Evolutionary conservation across 2,888 invertebrate genomes (phyloP), one percentile per base, ranked within the genome.

Genomic region (Ryuthela nishihirai): DNA sequence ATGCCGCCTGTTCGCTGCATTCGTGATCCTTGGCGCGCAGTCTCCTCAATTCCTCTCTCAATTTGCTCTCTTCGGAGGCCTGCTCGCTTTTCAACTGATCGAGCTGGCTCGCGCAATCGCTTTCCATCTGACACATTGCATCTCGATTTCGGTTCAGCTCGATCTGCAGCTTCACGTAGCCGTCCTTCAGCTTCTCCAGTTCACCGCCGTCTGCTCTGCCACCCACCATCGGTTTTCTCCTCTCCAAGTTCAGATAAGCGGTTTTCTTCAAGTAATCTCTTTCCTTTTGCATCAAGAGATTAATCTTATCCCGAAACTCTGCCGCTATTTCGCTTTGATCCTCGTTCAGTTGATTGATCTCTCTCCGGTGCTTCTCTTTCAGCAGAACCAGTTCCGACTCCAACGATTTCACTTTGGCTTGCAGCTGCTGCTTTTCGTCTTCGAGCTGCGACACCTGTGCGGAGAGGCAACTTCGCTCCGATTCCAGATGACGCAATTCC

Each of bases 121-220:
- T 48, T 26, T 49, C 50, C 17, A 35, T 32, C 26, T 24, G 54
- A 6, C 39, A 25, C 26, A 60, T 60, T 24, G 42, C 46, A 10
- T 60, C 60, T 24, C 54, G 38, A 9, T 44, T 40, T 18, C 48
- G 44, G 23, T 53, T 53, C 9, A 59, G 47, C 32, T 59, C 53
- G 15, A 59, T 42, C 18, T 59, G 59, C 18, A 59, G 48, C 17
- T 59, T 44, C 12, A 59, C 53, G 24, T 59, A 59, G 29, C 48
- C 48, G 2, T 43, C 34, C 26, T 59, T 59, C 17, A 59, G 39
- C 23, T 47, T 47, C 17, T 59, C 59, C 5, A 46, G 44, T 18
- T 59, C n/a, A n/a, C n/a, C n/a, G n/a, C n/a, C n/a, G n/a, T n/a
- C 59, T 5, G 18, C n/a, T 44, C 43, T 47, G n/a, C 43, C 53